Evolutionary conservation across 2,113 vertebrate genomes (phyloP).

Genomic region (Protobothrops mucrosquamatus): DNA sequence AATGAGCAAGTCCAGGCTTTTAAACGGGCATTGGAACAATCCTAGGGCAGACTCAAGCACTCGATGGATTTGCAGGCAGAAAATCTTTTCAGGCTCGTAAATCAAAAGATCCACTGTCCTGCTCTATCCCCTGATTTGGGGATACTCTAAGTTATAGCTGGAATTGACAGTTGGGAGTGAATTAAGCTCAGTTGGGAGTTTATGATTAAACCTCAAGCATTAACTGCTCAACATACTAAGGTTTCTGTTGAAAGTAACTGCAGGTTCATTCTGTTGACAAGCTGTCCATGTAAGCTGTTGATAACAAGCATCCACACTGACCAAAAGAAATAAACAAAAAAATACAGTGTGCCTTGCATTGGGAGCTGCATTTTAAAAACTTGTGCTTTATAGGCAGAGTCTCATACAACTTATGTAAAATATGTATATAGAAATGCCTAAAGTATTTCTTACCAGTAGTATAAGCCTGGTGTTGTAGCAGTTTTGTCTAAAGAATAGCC

Average conservation of each 20-base stretch:
- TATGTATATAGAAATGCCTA: not conserved
- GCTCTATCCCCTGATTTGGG: slow-evolving; percentile 48
- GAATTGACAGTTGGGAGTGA: slow-evolving; percentile 50
- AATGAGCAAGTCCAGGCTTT: slow-evolving; percentile 40
- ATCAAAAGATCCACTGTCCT: slow-evolving; percentile 51
- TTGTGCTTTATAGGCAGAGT: fast-evolving
- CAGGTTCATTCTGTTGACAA: slow-evolving; percentile 37
- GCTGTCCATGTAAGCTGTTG: slow-evolving; percentile 5
- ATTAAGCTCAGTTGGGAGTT: slow-evolving; percentile 57
- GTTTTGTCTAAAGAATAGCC: not conserved
- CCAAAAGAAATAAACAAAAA: not conserved
- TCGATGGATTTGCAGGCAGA: slow-evolving; percentile 41
- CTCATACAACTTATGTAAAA: not conserved
- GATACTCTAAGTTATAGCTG: slow-evolving; percentile 42
- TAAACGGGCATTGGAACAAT: slow-evolving; percentile 52
- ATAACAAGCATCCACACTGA: slow-evolving; percentile 33
- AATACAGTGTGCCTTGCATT: slow-evolving; percentile 14
- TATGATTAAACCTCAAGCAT: slow-evolving; percentile 51
- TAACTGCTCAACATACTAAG: slow-evolving; percentile 29
- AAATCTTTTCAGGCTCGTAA: slow-evolving; percentile 68
- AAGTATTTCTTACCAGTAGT: not conserved
- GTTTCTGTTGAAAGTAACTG: slow-evolving; percentile 42
- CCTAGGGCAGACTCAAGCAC: slow-evolving; percentile 45
- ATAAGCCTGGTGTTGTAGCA: not conserved
- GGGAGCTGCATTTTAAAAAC: not conserved